Evolutionary conservation across 2,113 vertebrate genomes (phyloP).

Genomic region (Prionailurus bengalensis): DNA sequence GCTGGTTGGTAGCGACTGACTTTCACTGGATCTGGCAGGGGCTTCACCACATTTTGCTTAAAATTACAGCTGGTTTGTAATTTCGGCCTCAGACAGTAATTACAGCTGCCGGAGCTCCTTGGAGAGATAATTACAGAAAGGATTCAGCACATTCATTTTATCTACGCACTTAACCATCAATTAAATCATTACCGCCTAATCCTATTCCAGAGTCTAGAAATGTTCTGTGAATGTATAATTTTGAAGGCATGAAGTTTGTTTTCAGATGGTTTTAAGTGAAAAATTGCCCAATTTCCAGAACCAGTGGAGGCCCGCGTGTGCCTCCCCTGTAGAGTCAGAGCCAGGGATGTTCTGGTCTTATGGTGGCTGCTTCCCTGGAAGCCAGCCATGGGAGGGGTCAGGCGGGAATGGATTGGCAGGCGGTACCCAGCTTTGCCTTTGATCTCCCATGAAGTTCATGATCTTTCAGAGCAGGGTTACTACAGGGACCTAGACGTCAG

Average conservation of each 20-base stretch:
- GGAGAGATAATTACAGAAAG: conserved; percentile 87
- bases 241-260: conserved; percentile 81
- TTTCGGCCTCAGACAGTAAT: conserved; percentile 86
- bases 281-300: conserved; percentile 76
- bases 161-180: conserved; percentile 84
- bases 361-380: not conserved
- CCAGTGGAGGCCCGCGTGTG: not conserved
- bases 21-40: conserved; percentile 62
- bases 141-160: conserved; percentile 84
- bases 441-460: not conserved
- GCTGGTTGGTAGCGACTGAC: conserved; percentile 5
- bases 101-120: conserved; percentile 82
- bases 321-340: not conserved
- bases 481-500: not conserved
- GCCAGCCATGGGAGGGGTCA: not conserved
- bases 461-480: conserved; percentile 15
- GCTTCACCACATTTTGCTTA: conserved; percentile 74
- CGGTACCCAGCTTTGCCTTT: not conserved
- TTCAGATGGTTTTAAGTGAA: conserved; percentile 82
- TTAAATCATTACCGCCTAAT: conserved; percentile 89
- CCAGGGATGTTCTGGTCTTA: not conserved
- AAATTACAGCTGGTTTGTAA: conserved; percentile 86
- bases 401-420: not conserved
- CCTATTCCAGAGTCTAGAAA: conserved; percentile 80
- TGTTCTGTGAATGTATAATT: conserved; percentile 84